Evolutionary conservation across 2,113 vertebrate species (phyloP), one percentile per base, ranked within the genome.

Genomic region (Meriones unguiculatus): DNA sequence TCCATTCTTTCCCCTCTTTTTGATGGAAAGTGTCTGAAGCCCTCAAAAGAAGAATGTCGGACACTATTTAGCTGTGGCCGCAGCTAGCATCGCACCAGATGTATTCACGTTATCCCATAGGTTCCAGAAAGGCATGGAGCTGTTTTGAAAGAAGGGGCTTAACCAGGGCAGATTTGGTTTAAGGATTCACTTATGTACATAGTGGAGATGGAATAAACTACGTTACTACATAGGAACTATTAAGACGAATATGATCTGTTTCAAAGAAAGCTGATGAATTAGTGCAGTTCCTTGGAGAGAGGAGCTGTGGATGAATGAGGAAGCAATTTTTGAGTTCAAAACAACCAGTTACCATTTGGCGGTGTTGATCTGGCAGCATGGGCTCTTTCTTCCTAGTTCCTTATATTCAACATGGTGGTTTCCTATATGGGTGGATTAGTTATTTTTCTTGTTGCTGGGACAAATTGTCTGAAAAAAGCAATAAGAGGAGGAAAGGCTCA

Each of bases 141-240:
- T 82, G 62, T 87, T 97, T 73, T 81, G n/a, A 87, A 97, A 91
- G 22, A 41, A 91, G 54, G 17, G 52, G n/a, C 64, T 77, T 70
- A 81, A 86, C 72, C 75, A 84, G 12, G 82, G 30, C 50, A 95
- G 59, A 87, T 54, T 89, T 25, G 62, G 50, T 35, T 96, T 76
- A 80, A 76, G 35, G 87, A 70, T 32, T 38, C 75, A 59, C 41
- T 81, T 93, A 88, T 65, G 7, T 52, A 91, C 24, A 59, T 75
- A 7, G 14, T 38, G 12, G 50, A 2, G 52, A 70, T 91, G 69
- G 46, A 67, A 65, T 93, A 62, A 80, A 35, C 67, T 94, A 50
- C 54, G 72, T 84, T 72, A 80, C 25, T 76, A 57, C 54, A 92
- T 90, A 84, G 67, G 64, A 73, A 54, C 38, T 69, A 50, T 22